Evolutionary conservation across 2,888 invertebrate species (phyloP).

Genomic region (Thumatha senex): DNA sequence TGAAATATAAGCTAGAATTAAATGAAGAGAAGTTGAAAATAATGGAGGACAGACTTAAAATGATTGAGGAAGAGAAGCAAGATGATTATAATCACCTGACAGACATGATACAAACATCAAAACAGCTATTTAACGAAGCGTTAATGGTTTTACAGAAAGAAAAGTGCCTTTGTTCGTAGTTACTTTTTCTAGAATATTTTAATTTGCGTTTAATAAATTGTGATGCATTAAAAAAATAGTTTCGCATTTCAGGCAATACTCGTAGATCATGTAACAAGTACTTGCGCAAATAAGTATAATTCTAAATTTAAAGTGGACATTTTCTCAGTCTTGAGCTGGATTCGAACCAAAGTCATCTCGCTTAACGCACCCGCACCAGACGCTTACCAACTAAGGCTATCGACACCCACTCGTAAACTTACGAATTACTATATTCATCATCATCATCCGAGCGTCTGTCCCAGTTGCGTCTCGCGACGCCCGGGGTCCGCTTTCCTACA

Average conservation of each 20-base stretch:
- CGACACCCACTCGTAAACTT: too few species aligned
- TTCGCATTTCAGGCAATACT: not conserved
- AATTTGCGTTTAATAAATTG: constrained; percentile 26
- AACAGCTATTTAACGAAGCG: constrained; percentile 82
- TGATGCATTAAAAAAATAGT: constrained; percentile 1
- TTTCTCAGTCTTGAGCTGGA: too few species aligned
- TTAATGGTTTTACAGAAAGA: constrained; percentile 70
- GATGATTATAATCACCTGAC: constrained; percentile 81
- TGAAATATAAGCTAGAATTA: constrained; percentile 81
- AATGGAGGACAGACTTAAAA: constrained; percentile 84
- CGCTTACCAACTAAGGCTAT: too few species aligned
- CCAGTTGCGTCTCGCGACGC: too few species aligned
- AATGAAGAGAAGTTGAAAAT: constrained; percentile 87
- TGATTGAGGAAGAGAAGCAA: constrained; percentile 85
- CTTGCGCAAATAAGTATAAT: too few species aligned
- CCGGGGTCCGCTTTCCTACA: too few species aligned
- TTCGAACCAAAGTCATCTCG: too few species aligned
- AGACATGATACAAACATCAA: constrained; percentile 82
- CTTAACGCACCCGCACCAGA: too few species aligned
- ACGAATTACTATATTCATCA: too few species aligned
- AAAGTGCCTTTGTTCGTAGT: constrained; percentile 66
- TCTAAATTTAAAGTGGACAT: too few species aligned
- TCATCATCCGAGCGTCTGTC: too few species aligned
- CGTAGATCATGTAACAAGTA: too few species aligned
- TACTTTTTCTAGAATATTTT: constrained; percentile 20